Evolutionary conservation across 2,888 invertebrate genomes (phyloP).

Genomic region (Sarcophaga subvicina): DNA sequence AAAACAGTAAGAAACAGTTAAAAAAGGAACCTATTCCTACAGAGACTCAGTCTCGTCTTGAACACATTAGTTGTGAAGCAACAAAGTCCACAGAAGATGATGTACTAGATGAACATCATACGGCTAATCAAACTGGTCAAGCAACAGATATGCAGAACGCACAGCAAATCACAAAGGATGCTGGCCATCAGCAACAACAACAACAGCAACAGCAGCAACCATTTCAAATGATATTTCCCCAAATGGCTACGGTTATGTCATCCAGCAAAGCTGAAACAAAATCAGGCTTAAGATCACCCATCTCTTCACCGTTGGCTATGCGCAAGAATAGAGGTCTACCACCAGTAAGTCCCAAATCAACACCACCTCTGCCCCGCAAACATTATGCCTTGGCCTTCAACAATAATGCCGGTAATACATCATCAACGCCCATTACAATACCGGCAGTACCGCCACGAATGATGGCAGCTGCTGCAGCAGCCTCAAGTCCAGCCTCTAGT

Average conservation of each 20-base stretch:
- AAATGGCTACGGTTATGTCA: conserved; percentile 76
- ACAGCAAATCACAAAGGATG: conserved; percentile 45
- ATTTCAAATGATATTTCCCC: conserved; percentile 77
- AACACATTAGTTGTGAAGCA: conserved; percentile 42
- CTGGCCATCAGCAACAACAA: conserved; percentile 54
- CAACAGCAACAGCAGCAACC: conserved; percentile 64
- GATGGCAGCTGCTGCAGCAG: conserved; percentile 72
- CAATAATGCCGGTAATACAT: conserved; percentile 71
- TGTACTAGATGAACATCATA: conserved; percentile 28
- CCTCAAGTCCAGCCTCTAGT: conserved; percentile 78
- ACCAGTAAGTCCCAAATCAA: conserved; percentile 77
- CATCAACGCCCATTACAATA: conserved; percentile 73
- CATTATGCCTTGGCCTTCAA: conserved; percentile 75
- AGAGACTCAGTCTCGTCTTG: conserved; percentile 24
- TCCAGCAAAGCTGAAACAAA: conserved; percentile 76
- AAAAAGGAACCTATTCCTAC: not conserved
- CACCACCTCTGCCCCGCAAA: conserved; percentile 77
- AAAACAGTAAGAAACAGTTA: conserved; percentile 14
- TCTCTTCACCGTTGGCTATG: conserved; percentile 76
- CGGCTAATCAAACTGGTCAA: conserved; percentile 30
- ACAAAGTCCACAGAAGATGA: conserved; percentile 40
- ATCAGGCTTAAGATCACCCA: conserved; percentile 75
- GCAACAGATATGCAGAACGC: conserved; percentile 39
- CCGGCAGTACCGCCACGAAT: conserved; percentile 76
- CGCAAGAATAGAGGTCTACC: conserved; percentile 75